Percentiles rank a stretch among this genome's conserved stretches.
Evolutionary conservation across 2,797 vertebrate genomes (phyloP).

Genomic region (Hoplostethus atlanticus): DNA sequence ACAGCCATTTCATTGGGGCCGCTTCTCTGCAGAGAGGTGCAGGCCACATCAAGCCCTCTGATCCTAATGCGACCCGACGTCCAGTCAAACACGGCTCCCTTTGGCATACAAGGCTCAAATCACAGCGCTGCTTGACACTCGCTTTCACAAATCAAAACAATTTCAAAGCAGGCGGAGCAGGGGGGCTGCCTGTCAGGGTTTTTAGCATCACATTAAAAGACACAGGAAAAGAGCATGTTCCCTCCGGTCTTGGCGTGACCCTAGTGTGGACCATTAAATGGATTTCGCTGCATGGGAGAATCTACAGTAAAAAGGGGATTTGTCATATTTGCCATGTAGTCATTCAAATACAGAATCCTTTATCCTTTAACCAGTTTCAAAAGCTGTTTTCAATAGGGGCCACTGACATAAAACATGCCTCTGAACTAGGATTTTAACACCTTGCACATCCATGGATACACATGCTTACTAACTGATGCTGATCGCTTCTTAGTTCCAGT

Average conservation of each 20-base stretch:
- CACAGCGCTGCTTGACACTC: conserved; percentile 63
- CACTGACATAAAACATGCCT: neutral
- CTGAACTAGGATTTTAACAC: neutral
- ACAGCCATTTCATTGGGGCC: no score
- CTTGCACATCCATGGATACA: neutral
- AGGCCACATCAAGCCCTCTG: conserved; percentile 55
- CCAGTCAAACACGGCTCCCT: conserved; percentile 64
- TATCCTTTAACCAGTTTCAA: conserved; percentile 31
- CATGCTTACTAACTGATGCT: neutral
- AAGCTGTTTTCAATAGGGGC: conserved; percentile 30
- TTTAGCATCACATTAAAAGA: conserved; percentile 52
- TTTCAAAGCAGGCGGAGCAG: conserved; percentile 53
- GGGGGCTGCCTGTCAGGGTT: conserved; percentile 34
- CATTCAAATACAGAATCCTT: neutral
- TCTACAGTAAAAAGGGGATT: conserved; percentile 52
- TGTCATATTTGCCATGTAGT: conserved; percentile 46
- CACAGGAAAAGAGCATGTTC: conserved; percentile 57
- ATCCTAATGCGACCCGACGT: conserved; percentile 73
- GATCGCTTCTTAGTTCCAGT: neutral
- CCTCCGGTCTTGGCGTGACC: conserved; percentile 48
- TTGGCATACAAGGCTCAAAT: conserved; percentile 36
- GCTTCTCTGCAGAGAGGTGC: conserved; percentile 51
- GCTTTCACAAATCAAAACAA: conserved; percentile 70
- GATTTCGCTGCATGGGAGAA: conserved; percentile 63
- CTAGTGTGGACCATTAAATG: conserved; percentile 58